phyloP scores from a whole-genome alignment of 1,140 invertebrate species.

The Drosophila sechellia region DNA sequence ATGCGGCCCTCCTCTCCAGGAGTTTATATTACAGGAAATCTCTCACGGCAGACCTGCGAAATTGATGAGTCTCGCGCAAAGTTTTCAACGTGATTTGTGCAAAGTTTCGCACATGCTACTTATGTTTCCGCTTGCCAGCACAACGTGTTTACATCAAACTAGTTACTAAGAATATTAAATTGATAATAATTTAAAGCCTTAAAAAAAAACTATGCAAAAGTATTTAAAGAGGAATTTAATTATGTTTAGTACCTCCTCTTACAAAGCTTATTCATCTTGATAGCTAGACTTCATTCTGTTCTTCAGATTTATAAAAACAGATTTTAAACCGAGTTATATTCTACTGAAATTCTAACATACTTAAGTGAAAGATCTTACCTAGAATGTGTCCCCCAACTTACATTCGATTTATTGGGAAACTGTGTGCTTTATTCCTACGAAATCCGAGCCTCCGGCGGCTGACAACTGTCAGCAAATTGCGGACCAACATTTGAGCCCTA shows the following conservation, averaged over 20 bases:
- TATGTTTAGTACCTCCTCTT: too few relatives aligned
- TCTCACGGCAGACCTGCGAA: slow-evolving; percentile 15
- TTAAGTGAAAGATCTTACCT: neutral
- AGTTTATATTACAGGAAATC: slow-evolving; percentile 54
- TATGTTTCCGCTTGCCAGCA: neutral
- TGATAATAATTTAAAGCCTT: neutral
- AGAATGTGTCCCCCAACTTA: slow-evolving; percentile 7
- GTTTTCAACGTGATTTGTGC: slow-evolving; percentile 20
- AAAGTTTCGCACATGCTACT: slow-evolving; percentile 12
- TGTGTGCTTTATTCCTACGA: neutral
- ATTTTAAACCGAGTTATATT: too few relatives aligned
- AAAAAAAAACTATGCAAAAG: too few relatives aligned
- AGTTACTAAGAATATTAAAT: neutral
- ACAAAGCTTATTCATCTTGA: too few relatives aligned
- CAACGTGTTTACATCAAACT: neutral
- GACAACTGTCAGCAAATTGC: slow-evolving; percentile 67
- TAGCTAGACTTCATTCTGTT: too few relatives aligned
- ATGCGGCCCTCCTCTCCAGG: slow-evolving; percentile 16
- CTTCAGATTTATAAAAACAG: neutral
- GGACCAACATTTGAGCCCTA: slow-evolving; percentile 29
- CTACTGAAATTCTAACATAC: too few relatives aligned
- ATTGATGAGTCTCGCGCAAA: slow-evolving; percentile 3
- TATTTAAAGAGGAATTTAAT: too few relatives aligned
- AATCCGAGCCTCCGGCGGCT: slow-evolving; percentile 30
- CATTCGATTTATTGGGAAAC: slow-evolving; percentile 13